These are phyloP conservation scores for Cichlasoma orientale DNA, from an alignment of 2,797 vertebrate species.

Conservation along the genomic window DNA sequence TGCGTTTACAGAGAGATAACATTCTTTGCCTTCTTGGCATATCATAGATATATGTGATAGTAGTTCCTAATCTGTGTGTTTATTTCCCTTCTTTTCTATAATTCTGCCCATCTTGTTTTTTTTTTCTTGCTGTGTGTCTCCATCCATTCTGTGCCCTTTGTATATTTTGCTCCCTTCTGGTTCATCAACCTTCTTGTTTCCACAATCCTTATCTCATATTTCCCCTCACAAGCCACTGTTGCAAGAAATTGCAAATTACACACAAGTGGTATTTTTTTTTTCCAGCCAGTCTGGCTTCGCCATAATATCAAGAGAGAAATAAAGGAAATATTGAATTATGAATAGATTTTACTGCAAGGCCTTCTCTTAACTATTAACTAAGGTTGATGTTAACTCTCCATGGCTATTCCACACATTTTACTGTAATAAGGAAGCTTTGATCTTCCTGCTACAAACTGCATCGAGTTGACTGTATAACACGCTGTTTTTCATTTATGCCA, in stretches of 20 bases:
- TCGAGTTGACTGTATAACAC: constrained; percentile 46
- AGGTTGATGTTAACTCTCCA: constrained; percentile 60
- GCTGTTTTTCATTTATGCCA: constrained; percentile 61
- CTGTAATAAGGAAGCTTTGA: constrained; percentile 57
- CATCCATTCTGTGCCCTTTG: neutral
- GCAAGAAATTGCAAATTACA: constrained; percentile 48
- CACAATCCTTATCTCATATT: constrained; percentile 26
- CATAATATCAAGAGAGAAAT: constrained; percentile 51
- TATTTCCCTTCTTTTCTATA: neutral
- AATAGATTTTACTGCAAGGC: constrained; percentile 56
- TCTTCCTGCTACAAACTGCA: constrained; percentile 49
- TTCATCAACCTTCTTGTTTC: constrained; percentile 32
- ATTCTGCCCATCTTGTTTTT: neutral
- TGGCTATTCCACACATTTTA: constrained; percentile 59
- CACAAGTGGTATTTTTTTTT: constrained; percentile 13
- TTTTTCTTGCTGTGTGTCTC: neutral
- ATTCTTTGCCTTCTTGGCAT: neutral
- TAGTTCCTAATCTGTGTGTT: constrained; percentile 1
- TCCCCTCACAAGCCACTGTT: constrained; percentile 31
- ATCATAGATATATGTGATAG: neutral
- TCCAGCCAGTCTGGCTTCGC: constrained; percentile 17
- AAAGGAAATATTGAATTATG: constrained; percentile 66
- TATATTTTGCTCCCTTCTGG: neutral
- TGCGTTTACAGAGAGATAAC: neutral
- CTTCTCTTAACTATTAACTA: constrained; percentile 41